Base-by-base conservation (phyloP, 2,888 invertebrate genomes). In the Pseudococcus longispinus region DNA sequence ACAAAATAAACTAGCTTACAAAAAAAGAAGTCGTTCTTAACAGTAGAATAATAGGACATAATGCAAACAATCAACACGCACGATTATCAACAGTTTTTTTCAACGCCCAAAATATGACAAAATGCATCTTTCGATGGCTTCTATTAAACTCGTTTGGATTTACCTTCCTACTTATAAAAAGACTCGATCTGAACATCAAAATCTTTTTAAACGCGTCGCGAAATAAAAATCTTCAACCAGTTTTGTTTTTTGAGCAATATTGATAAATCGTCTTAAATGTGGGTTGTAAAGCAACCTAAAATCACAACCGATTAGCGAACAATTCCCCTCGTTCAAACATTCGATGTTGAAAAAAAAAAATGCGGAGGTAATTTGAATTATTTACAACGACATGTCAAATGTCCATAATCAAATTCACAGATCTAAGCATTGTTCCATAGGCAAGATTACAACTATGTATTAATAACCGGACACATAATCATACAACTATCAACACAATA, bases 1-100 rank as follows among this genome's bases (percentile, higher is more conserved):
- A 84, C 84, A 84, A 84, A 84, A 84, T 84, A 84, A 37, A 65
- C 84, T 84, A 84, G 77, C 77, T 80, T 80, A 42, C 20, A 20
- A 80, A 80, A n/a, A 23, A 42, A 80, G 23, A 80, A 80, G 42
- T 20, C 77, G 20, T 80, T 80, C 37, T 37, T 42, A 80, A 80
- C 32, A 42, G 77, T 20, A 42, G 37, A 42, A 6, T 20, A 80
- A 42, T 80, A 29, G 42, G 18, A 80, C 23, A 60, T 60, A 60
- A 60, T 23, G 60, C 23, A 20, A 60, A 60, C 9, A 60, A 23
- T 60, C 23, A 60, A 23, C 55, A 55, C 55, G 55, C 55, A 55
- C 2, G 55, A 55, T 18, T 4, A n/a, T n/a, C 55, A 20, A 55
- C 55, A 6, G 3, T 55, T 55, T 55, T 60, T 23, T 23, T 60